phyloP scores from a whole-genome alignment of 2,797 vertebrate species.

The Paedocypris micromegethes region DNA sequence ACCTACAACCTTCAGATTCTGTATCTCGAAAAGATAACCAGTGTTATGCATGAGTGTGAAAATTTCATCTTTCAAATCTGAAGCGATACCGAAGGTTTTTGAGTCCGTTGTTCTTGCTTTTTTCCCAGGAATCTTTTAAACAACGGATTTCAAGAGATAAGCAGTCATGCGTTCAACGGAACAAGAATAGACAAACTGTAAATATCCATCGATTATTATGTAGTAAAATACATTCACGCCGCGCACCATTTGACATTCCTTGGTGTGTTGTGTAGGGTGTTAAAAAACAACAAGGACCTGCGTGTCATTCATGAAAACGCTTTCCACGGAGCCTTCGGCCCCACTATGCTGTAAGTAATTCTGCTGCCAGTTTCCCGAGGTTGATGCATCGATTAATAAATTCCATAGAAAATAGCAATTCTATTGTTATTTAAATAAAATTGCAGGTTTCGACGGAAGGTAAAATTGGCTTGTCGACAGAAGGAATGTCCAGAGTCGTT shows the following conservation, averaged over 20 bases:
- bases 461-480: no score
- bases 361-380: no score
- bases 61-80: no score
- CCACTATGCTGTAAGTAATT: slow-evolving; percentile 73
- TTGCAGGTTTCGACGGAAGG: no score
- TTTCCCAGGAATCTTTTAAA: slow-evolving; percentile 75
- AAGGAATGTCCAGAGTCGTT: no score
- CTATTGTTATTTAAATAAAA: no score
- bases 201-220: slow-evolving; percentile 49
- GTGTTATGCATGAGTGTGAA: no score
- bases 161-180: slow-evolving; percentile 79
- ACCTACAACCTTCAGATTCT: slow-evolving; percentile 10
- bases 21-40: background rate
- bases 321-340: slow-evolving; percentile 73
- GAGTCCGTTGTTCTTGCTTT: background rate
- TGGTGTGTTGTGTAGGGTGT: slow-evolving; percentile 61
- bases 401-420: no score
- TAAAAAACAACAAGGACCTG: slow-evolving; percentile 78
- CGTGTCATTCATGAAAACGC: slow-evolving; percentile 73
- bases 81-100: background rate
- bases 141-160: slow-evolving; percentile 86
- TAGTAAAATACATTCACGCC: no score
- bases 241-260: background rate
- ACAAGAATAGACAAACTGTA: slow-evolving; percentile 81
- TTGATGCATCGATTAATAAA: no score